Base-by-base conservation (phyloP, 2,113 vertebrate species). In the Pleuronectes platessa region DNA sequence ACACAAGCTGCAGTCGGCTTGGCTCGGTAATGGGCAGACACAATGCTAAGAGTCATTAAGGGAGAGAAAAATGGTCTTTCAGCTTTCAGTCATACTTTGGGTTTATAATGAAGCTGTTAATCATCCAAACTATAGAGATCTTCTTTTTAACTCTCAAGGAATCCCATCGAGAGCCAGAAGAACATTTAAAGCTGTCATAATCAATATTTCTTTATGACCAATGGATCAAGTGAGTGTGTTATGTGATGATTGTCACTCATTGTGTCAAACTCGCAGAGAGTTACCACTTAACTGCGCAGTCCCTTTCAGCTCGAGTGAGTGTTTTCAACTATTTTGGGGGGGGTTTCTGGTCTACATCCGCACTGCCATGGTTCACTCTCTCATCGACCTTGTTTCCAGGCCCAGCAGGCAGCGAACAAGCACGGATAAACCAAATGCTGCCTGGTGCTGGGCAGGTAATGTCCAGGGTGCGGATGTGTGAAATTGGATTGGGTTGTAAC, bases 401-500 rank as follows among this genome's bases (percentile, higher is more conserved):
- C 73, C 45, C 82, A 76, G 79, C 64, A 26, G 76, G 79, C 67
- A 65, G 45, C 3, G 23, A 68, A 62, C 61, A 82, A 64, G 69
- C 26, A 18, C 26, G 4, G 70, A 70, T 61, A 79, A 82, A 75
- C 42, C 1, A 26, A 51, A 71, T 37, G 66, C 78, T 71, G 78
- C 21, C 49, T 24, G 61, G 61, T 24, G 72, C 53, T 14, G 66
- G 61, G 68, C 77, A 27, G 65, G 76, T 72, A 49, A 71, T 59
- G 40, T 31, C 23, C 71, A 74, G 67, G 63, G 79, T 71, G 76
- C 69, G 71, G 76, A 70, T 73, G 78, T 87, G 85, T 89, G 85
- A 86, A 87, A 87, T 87, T 89, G 72, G 67, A 84, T 83, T 31
- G 67, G 73, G 61, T 47, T 71, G 78, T 64, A 84, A 82, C 60